Evolutionary conservation across 30 jellyfish, hydroid and myxozoan genomes (phyloP), one percentile per base, ranked within the genome.

Genomic region (Euphysa ruthae): DNA sequence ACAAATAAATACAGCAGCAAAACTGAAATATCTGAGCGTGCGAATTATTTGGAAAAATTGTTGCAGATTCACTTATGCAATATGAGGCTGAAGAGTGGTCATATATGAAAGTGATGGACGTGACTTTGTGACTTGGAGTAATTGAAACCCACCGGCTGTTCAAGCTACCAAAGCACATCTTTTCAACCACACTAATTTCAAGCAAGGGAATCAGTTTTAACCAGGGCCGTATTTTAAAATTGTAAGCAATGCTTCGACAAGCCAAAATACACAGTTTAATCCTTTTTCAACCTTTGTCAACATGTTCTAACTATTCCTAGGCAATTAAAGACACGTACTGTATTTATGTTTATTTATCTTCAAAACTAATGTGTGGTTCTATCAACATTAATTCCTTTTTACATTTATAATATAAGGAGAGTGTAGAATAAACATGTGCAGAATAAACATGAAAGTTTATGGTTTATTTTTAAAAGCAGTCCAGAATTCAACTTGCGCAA

Each of bases 181-280:
- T 56, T 56, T 56, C 69, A 6, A 5, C 69, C 49, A 8, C 69
- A 56, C 28, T 44, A 56, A 56, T 18, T 56, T 14, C 69, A 56
- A 56, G 69, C 44, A 49, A 31, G 62, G n/a, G 77, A 64, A 64
- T 64, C 77, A 64, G 74, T 64, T 64, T 42, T 69, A 35, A 64
- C 43, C 71, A 18, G 77, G 77, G 22, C 77, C 77, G 6, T 64
- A 35, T 69, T 7, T 64, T 13, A 64, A 64, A 35, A 64, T 64
- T 38, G 70, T 64, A 18, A 64, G 28, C 74, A 64, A 43, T 43
- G 77, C 77, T 64, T 35, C 0, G 22, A 18, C 73, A 64, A 64
- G 71, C 38, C 69, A 56, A 56, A 56, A 56, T 56, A 34, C 75
- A 62, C 69, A 62, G 70, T 62, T 62, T 62, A 69, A 62, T 62